These are phyloP conservation scores for Pseudobourletiella spinata DNA, from an alignment of 1,140 invertebrate species.

Conservation along the genomic window DNA sequence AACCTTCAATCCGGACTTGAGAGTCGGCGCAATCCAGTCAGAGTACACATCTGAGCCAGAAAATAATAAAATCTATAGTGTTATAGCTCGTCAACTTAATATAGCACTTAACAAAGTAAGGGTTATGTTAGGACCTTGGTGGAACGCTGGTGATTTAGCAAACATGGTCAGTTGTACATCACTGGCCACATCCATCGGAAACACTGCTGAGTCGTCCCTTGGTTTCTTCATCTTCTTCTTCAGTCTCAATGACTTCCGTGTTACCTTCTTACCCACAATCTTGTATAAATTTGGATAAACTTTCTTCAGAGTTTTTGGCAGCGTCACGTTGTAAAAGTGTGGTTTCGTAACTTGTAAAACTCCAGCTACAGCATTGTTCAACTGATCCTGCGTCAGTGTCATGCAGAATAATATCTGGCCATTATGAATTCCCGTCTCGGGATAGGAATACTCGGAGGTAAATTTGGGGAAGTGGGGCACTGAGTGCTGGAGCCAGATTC, in stretches of 20 bases:
- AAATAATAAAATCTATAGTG: neutral
- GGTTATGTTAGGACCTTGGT: no score
- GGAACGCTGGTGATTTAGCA: constrained; percentile 17
- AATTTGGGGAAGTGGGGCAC: constrained; percentile 70
- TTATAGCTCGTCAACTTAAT: neutral
- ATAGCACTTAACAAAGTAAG: neutral
- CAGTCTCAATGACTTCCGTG: no score
- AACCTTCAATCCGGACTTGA: constrained; percentile 60
- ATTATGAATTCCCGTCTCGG: constrained; percentile 56
- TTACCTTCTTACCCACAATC: neutral
- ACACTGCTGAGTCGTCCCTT: no score
- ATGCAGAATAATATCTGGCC: constrained; percentile 85
- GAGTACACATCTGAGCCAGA: constrained; percentile 69
- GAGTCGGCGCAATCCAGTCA: constrained; percentile 62
- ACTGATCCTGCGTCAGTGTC: constrained; percentile 52
- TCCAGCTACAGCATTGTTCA: constrained; percentile 48
- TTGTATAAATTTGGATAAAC: constrained; percentile 15
- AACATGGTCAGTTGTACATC: constrained; percentile 9
- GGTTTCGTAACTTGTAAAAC: constrained; percentile 25
- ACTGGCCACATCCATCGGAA: constrained; percentile 2
- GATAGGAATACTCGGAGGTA: constrained; percentile 58
- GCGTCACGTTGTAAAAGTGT: constrained; percentile 16
- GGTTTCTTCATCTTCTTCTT: no score
- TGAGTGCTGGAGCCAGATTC: constrained; percentile 86
- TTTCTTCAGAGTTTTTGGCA: constrained; percentile 11